Evolutionary conservation across 2,888 invertebrate species (phyloP).

Genomic region (Dryococelus australis): DNA sequence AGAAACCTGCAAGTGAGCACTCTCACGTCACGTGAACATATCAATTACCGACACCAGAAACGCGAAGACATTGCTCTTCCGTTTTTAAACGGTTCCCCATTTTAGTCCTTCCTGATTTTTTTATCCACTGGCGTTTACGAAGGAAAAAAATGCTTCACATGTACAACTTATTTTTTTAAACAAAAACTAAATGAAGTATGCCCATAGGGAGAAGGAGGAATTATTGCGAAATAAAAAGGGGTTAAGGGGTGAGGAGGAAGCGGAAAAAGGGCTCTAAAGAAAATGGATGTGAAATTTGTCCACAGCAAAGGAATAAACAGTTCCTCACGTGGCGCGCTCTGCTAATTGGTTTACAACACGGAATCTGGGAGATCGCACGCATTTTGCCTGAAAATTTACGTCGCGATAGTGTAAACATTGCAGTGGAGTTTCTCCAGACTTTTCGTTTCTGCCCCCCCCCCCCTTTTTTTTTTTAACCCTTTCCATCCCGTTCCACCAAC

Average conservation of each 20-base stretch:
- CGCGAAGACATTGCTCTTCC: too few species aligned
- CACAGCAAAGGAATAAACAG: neutral
- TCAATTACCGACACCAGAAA: neutral
- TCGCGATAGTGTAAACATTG: slow-evolving; percentile 27
- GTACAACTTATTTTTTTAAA: neutral
- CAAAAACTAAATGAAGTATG: neutral
- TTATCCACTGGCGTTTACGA: too few species aligned
- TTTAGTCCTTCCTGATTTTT: too few species aligned
- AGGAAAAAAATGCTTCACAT: too few species aligned
- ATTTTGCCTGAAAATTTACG: slow-evolving; percentile 24
- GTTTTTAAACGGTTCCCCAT: too few species aligned
- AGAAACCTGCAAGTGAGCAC: neutral
- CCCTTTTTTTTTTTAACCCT: too few species aligned
- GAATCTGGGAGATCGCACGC: slow-evolving; percentile 17
- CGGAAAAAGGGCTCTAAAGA: neutral
- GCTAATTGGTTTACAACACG: slow-evolving; percentile 29
- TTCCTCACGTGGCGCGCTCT: neutral
- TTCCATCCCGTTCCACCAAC: too few species aligned
- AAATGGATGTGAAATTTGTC: neutral
- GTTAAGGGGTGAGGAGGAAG: too few species aligned
- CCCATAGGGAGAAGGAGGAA: too few species aligned
- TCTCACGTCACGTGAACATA: neutral
- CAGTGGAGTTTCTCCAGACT: neutral
- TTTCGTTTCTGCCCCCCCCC: neutral
- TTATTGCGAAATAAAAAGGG: neutral